Evolutionary conservation across 1,140 invertebrate species (phyloP), one percentile per base, ranked within the genome.

Genomic region (Apis dorsata): DNA sequence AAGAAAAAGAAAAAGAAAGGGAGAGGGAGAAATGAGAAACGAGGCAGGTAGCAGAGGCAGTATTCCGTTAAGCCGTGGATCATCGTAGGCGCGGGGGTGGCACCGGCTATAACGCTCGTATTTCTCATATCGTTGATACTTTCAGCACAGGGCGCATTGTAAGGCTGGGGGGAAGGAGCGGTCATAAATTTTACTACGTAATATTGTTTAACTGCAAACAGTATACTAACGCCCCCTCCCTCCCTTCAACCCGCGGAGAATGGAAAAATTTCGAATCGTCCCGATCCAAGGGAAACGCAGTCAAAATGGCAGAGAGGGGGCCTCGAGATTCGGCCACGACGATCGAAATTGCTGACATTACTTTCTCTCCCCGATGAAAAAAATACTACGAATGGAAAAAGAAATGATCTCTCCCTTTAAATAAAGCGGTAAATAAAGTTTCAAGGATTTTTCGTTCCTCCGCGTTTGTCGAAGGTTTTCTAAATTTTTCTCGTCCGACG

Each of bases 201-300:
- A 93, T 93, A 93, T 93, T 93, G 91, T 93, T 93, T 93, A 93
- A 93, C 92, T 93, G 92, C 93, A 93, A 93, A 93, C 91, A 89
- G 91, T 91, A 92, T 91, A 92, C 87, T 89, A 90, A 89, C 91
- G 89, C 89, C 34, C 34, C 34, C 34, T 7, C 34, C 5, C 34
- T 7, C 34, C 4, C 5, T 44, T 5, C 34, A 0, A 0, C 4
- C 87, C 85, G 62, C 19, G 75, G 49, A 69, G 79, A 72, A 81
- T 66, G 89, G 84, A 86, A 89, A 88, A 89, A 83, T 88, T 84
- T 88, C 86, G 86, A 84, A 81, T 66, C 17, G 66, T 24, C 24
- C 24, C 24, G 34, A 15, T 44, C 15, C 34, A 24, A 24, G 24
- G 24, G 24, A 24, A 24, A 24, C 24, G 24, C 24, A 24, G 24